Evolutionary conservation across 2,888 invertebrate genomes (phyloP), one percentile per base, ranked within the genome.

Genomic region (Thecophora atra): DNA sequence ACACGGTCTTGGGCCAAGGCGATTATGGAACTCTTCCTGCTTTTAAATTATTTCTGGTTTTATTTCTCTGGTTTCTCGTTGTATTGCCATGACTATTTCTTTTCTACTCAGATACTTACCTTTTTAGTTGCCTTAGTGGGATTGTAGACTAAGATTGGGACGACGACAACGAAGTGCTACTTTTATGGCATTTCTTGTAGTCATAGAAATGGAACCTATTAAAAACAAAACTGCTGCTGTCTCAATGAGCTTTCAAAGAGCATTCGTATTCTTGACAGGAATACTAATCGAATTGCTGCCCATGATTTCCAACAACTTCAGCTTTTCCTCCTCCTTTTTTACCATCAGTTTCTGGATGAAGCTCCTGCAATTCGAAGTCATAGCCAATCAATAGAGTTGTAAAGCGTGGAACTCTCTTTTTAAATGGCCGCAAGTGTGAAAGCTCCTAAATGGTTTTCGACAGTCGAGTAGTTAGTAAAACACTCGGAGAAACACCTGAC

Each of bases 351-450:
- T 54, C 21, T n/a, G 2, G 19, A 8, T 8, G 37, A 37, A 11
- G 37, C 37, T 37, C 37, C 7, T 11, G 26, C 17, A 24, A 24
- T 5, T 11, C 21, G 24, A 37, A 54, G 19, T 19, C 7, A 6
- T 24, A 56, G 72, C 64, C 58, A 44, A 64, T 62, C 74, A 62
- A 74, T 74, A 65, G 72, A 74, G 72, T 66, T 72, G 74, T 72
- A 52, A 28, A 71, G 62, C 54, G 44, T 67, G 24, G 37, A 11
- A 56, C 19, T 17, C 19, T 60, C 15, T 17, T 58, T 19, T 28
- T 24, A 64, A 70, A 72, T 65, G 65, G 69, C 72, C 60, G 19
- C 51, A 54, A 56, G 71, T 54, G 44, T 30, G 54, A 30, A 15
- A 37, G 37, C 30, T 37, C 21, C 42, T 67, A 69, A 69, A 58